phyloP scores from a whole-genome alignment of 2,113 vertebrate species.

The Petrocephalus zakoni region DNA sequence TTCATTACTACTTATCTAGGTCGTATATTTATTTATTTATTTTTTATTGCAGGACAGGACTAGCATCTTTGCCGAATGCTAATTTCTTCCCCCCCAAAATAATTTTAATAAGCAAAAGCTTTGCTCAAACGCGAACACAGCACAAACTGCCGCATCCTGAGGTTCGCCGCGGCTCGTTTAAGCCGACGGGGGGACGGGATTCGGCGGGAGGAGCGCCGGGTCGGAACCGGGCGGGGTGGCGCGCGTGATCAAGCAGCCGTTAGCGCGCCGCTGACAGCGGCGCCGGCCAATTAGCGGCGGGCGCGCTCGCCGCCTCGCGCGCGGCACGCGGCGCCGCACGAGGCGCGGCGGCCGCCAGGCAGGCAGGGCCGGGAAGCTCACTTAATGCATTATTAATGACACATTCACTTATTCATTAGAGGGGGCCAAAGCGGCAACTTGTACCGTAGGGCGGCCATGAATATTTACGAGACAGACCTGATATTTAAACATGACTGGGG shows the following conservation, averaged over 20 bases:
- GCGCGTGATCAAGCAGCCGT: not conserved
- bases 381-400: constrained; percentile 47
- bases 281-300: constrained; percentile 6
- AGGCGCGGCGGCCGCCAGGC: constrained; percentile 19
- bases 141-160: not conserved
- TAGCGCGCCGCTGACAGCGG: not conserved
- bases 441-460: constrained; percentile 45
- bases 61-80: not conserved
- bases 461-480: constrained; percentile 50
- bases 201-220: not conserved
- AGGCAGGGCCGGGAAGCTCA: constrained; percentile 17
- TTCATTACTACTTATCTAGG: not conserved
- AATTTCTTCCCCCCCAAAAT: not conserved
- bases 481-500: constrained; percentile 55
- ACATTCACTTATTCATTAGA: constrained; percentile 50
- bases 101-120: not conserved
- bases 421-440: constrained; percentile 34
- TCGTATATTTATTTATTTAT: not conserved
- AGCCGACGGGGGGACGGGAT: not conserved
- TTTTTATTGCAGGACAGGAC: not conserved
- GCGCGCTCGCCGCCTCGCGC: not conserved
- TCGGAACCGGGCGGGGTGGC: not conserved
- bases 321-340: not conserved
- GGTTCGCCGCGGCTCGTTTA: not conserved
- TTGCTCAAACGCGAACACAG: not conserved